Conservation (phyloP, 2,797 vertebrate genomes). For the Coendou prehensilis region DNA sequence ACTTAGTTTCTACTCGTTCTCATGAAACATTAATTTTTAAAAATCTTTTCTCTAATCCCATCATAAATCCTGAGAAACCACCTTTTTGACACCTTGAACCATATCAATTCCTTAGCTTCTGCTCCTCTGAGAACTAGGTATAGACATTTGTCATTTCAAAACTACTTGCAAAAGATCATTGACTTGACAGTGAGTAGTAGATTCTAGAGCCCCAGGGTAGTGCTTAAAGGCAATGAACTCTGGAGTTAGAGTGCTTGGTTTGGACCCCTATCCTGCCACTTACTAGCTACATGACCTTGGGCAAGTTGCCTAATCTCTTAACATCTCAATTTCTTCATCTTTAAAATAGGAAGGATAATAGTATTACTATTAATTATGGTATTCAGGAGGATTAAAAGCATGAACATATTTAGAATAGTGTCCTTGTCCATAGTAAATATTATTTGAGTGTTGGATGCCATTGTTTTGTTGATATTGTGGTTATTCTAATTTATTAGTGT, state of each 20-base stretch:
- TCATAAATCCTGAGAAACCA: constrained; percentile 12
- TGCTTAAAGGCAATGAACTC: not conserved
- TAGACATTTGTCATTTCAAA: constrained; percentile 29
- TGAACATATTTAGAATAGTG: not conserved
- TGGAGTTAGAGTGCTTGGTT: not conserved
- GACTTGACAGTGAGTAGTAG: not conserved
- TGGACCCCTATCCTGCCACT: not conserved
- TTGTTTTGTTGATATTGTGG: not conserved
- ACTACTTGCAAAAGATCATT: not conserved
- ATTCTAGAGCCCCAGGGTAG: not conserved
- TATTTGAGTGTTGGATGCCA: not conserved
- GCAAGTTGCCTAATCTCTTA: not conserved
- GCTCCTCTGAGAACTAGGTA: not conserved
- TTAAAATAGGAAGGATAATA: not conserved
- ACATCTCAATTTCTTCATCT: not conserved
- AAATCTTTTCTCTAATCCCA: constrained; percentile 15
- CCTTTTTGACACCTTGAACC: constrained; percentile 48
- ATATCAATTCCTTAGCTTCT: constrained; percentile 5
- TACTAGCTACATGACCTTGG: not conserved
- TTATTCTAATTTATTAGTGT: constrained; percentile 23
- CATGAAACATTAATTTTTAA: constrained; percentile 52
- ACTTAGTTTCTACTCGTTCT: constrained; percentile 26
- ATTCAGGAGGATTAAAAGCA: not conserved
- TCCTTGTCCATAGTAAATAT: not conserved
- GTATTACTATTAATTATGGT: not conserved